phyloP scores from a whole-genome alignment of 2,888 invertebrate genomes.

The Megamerina dolium region DNA sequence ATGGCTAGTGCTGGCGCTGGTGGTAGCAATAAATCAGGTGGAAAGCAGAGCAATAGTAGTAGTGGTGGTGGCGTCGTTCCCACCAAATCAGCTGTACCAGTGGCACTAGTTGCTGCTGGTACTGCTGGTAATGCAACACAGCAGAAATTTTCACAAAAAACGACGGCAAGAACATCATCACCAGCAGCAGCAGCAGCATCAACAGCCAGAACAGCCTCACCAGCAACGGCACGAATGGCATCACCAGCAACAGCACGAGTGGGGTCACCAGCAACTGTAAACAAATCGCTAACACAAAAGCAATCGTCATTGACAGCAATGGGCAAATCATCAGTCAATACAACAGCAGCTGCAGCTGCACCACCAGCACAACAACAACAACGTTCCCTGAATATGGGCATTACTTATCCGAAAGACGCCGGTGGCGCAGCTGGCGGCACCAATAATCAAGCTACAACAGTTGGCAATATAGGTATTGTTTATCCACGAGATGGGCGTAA shows the following conservation, averaged over 20 bases:
- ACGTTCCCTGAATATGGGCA: conserved; percentile 17
- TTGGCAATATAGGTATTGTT: conserved; percentile 26
- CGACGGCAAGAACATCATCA: background rate
- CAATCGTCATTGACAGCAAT: too few relatives aligned
- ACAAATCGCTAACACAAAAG: too few relatives aligned
- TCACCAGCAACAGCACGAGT: too few relatives aligned
- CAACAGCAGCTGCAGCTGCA: conserved; percentile 6
- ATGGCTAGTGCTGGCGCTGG: too few relatives aligned
- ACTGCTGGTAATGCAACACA: too few relatives aligned
- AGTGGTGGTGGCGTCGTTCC: too few relatives aligned
- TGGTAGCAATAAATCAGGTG: too few relatives aligned
- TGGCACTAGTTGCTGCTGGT: too few relatives aligned
- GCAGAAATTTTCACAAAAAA: background rate
- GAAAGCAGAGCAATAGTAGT: too few relatives aligned
- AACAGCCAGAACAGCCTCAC: too few relatives aligned
- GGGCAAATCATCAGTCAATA: conserved; percentile 3
- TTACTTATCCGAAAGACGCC: conserved; percentile 15
- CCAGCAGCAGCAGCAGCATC: background rate
- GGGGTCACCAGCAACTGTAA: too few relatives aligned
- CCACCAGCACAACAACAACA: background rate
- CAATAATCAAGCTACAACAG: conserved; percentile 10
- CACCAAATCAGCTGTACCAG: too few relatives aligned
- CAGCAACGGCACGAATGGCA: background rate
- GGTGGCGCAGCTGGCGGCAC: conserved; percentile 2
- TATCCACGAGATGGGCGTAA: conserved; percentile 23